Base-by-base conservation (phyloP, 2,888 invertebrate species). In the Heliothis peltigera region DNA sequence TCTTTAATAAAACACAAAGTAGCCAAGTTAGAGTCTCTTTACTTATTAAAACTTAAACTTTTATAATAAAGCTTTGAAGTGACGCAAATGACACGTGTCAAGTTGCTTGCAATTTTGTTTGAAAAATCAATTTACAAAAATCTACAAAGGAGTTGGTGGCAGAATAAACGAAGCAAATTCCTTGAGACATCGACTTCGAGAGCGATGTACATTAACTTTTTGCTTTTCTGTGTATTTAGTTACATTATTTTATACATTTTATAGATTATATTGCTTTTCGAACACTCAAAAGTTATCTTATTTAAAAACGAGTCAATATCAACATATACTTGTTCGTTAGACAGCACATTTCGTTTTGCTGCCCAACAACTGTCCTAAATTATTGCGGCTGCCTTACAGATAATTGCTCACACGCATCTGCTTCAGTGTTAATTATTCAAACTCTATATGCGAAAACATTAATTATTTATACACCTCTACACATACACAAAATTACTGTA, bases 331-430 rank as follows among this genome's bases (percentile, higher is more conserved):
- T 47, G 43, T 66, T 70, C 66, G 1, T 73, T 70, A 67, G 44
- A 72, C 32, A 67, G 65, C 73, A 59, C 76, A 74, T 77, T 69
- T 68, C 47, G 28, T 61, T 60, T 64, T 42, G 35, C 68, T 70
- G 49, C 53, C 57, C 75, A 75, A 78, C 75, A 73, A 75, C 66
- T 70, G 75, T 70, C 68, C 75, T 75, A 76, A 79, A 77, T 83
- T 63, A 62, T 53, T 58, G 63, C 54, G 61, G 68, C 54, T 59
- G 35, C 69, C 61, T 71, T 47, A 39, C 39, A 44, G 48, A 66
- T 56, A 65, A 70, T 66, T 44, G 42, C 49, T 67, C 60, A 70
- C 59, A 65, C 62, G 67, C 56, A 71, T 66, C 32, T 44, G 58
- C 51, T 39, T 35, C n/a, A 70, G 47, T 65, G 63, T 59, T 73